Evolutionary conservation across 2,113 vertebrate species (phyloP).

Genomic region (Ovibos moschatus): DNA sequence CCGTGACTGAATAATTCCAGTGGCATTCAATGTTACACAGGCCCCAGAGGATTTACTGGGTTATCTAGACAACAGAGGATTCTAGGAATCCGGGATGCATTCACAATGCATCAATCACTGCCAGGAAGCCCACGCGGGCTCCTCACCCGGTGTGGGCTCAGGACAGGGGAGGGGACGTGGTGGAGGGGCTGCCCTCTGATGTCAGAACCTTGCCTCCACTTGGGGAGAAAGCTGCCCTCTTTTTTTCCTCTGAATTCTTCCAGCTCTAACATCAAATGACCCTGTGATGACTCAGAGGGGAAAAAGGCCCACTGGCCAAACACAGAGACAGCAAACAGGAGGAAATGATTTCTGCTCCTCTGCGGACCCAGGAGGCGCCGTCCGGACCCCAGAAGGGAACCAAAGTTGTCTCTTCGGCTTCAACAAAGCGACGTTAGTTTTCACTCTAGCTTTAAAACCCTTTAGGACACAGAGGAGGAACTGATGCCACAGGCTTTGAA

Average conservation of each 20-base stretch:
- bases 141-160: background rate
- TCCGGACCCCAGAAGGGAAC: background rate
- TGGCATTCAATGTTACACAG: slow-evolving; percentile 61
- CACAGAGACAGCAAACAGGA: background rate
- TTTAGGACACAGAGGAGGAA: background rate
- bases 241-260: background rate
- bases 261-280: background rate
- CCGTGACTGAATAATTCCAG: slow-evolving; percentile 9
- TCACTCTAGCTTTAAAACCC: background rate
- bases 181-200: background rate
- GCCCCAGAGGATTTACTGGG: slow-evolving; percentile 49
- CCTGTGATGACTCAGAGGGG: slow-evolving; percentile 6
- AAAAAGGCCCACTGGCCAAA: background rate
- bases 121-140: slow-evolving; percentile 42
- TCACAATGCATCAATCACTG: slow-evolving; percentile 7
- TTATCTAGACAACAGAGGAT: slow-evolving; percentile 37
- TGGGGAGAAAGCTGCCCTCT: background rate
- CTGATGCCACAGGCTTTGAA: background rate
- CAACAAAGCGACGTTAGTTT: background rate
- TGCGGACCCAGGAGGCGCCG: background rate
- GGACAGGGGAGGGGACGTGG: background rate
- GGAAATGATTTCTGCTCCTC: background rate
- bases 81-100: slow-evolving; percentile 63
- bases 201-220: background rate
- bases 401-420: background rate